Conservation (phyloP, 2,113 vertebrate species). For the Glaucidium brasilianum region DNA sequence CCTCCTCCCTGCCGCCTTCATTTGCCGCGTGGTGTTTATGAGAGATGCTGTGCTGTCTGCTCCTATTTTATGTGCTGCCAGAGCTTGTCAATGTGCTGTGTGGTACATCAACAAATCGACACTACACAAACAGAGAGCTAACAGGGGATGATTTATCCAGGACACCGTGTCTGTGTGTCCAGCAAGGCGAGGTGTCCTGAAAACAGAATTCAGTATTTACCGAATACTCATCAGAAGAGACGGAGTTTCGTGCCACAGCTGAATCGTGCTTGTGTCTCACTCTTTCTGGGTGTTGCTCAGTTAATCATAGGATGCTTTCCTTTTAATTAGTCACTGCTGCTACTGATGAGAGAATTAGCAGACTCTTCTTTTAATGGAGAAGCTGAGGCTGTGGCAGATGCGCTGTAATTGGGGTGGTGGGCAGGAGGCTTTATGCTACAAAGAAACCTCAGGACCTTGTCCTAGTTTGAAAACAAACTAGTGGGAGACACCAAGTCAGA, state of each 20-base stretch:
- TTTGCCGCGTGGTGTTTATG: accelerated
- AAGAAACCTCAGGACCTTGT: not conserved
- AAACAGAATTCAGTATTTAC: conserved; percentile 2
- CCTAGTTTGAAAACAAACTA: too few species aligned
- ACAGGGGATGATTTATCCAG: conserved; percentile 57
- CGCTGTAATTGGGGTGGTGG: not conserved
- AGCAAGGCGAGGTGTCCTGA: not conserved
- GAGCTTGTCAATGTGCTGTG: not conserved
- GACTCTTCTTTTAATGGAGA: not conserved
- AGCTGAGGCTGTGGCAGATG: not conserved
- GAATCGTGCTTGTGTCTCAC: not conserved
- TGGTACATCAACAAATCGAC: conserved; percentile 4
- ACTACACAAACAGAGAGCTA: not conserved
- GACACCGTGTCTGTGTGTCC: not conserved
- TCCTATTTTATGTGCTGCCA: not conserved
- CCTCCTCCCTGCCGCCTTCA: accelerated
- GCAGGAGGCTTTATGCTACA: not conserved
- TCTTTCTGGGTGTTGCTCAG: not conserved
- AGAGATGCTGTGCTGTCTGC: not conserved
- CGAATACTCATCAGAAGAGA: not conserved
- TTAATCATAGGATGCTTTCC: conserved; percentile 43
- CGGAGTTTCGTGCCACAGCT: not conserved
- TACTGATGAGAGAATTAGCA: conserved; percentile 36
- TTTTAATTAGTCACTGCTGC: conserved; percentile 43
- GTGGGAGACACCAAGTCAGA: too few species aligned